Evolutionary conservation across 2,113 vertebrate genomes (phyloP).

Genomic region (Gopherus flavomarginatus): DNA sequence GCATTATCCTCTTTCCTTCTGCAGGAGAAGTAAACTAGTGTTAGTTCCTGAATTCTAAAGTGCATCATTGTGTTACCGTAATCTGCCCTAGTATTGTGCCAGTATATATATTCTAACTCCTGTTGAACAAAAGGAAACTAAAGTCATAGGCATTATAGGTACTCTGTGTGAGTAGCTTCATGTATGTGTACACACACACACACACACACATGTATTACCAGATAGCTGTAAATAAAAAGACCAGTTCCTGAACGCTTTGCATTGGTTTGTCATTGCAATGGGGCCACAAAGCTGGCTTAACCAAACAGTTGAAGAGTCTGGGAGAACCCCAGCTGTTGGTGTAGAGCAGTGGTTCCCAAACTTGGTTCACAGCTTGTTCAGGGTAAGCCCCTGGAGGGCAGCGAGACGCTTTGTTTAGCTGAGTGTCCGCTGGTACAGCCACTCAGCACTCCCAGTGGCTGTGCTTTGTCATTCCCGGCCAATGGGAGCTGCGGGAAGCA

Average conservation of each 20-base stretch:
- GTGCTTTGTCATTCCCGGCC: no score
- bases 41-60: not conserved
- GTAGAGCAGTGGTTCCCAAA: no score
- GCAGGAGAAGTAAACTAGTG: fast-evolving
- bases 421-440: no score
- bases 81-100: not conserved
- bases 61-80: fast-evolving
- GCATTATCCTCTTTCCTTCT: fast-evolving
- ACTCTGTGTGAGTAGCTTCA: not conserved
- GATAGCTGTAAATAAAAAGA: not conserved
- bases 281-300: not conserved
- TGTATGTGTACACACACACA: no score
- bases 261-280: not conserved
- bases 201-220: not conserved
- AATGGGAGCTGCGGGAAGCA: no score
- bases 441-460: no score
- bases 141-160: not conserved
- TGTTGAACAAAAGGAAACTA: not conserved
- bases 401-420: no score
- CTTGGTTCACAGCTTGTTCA: no score
- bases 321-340: not conserved
- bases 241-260: not conserved
- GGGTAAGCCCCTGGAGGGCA: no score
- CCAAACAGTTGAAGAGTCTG: not conserved
- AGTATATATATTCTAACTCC: not conserved